These are phyloP conservation scores for Danaus plexippus DNA, from an alignment of 1,140 invertebrate species.

Conservation along the genomic window DNA sequence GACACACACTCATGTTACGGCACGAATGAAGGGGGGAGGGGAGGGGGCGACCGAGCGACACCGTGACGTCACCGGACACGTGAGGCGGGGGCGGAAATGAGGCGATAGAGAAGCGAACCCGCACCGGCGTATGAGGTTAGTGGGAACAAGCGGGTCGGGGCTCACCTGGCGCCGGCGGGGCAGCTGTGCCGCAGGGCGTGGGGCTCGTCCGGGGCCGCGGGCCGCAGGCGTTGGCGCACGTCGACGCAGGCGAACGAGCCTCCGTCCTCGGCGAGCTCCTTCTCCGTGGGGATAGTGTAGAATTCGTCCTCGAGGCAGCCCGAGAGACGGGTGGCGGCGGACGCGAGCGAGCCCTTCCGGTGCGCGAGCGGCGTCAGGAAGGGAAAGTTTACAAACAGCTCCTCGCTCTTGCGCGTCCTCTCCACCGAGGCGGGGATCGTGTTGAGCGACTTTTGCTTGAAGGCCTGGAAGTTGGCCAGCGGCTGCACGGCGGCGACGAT, in stretches of 20 bases:
- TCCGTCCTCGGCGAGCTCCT: slow-evolving; percentile 31
- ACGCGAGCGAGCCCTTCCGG: slow-evolving; percentile 57
- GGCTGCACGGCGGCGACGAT: slow-evolving; percentile 54
- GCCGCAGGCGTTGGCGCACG: slow-evolving; percentile 51
- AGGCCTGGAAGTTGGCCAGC: slow-evolving; percentile 63
- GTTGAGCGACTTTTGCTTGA: slow-evolving; percentile 68
- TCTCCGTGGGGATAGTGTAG: slow-evolving; percentile 59
- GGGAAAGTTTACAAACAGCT: slow-evolving; percentile 68
- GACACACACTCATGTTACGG: background rate
- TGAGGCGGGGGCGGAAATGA: background rate
- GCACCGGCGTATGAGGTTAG: slow-evolving; percentile 6
- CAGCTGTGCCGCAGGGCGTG: slow-evolving; percentile 6
- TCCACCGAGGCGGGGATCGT: slow-evolving; percentile 62
- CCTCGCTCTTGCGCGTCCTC: slow-evolving; percentile 43
- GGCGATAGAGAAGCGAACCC: slow-evolving; percentile 18
- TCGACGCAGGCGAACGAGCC: slow-evolving; percentile 34
- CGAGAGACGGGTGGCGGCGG: slow-evolving; percentile 43
- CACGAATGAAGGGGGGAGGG: too few species aligned
- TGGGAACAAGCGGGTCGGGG: slow-evolving; percentile 6
- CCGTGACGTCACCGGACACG: too few species aligned
- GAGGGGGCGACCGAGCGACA: too few species aligned
- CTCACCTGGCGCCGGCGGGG: slow-evolving; percentile 2
- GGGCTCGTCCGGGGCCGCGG: slow-evolving; percentile 38
- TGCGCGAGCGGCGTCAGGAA: slow-evolving; percentile 70
- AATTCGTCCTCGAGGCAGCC: slow-evolving; percentile 67